Evolutionary conservation across 2,888 invertebrate species (phyloP), one percentile per base, ranked within the genome.

Genomic region (Zonitis immaculata): DNA sequence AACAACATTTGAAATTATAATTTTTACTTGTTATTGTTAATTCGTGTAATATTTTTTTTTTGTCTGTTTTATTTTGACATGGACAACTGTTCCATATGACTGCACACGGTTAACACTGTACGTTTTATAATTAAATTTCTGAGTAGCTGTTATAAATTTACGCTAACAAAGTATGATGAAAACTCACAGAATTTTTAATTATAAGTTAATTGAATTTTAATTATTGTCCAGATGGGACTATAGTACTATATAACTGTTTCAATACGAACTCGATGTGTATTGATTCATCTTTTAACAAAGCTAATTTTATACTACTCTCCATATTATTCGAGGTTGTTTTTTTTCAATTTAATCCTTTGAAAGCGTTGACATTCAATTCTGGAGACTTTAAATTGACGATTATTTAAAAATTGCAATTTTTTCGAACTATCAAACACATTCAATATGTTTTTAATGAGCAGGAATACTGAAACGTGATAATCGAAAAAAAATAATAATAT

Each of bases 181-280:
- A 47, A 51, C 44, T 16, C 48, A 44, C 27, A 32, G 44, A 44
- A 56, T 56, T 56, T 56, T 56, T 56, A 56, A 56, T 56, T 56
- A 56, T 49, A 42, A 56, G 30, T 53, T 56, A 50, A 56, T 56
- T 56, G 56, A 56, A 56, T 49, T 56, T 52, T 56, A 52, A 56
- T 56, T 49, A 52, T 55, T 51, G 25, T 45, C 44, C 51, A 32
- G 28, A 27, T 35, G 35, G 2, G 16, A 18, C 35, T 16, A n/a
- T n/a, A 35, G 16, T 35, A 35, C 9, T 16, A n/a, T n/a, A 16
- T 18, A 11, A 30, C 42, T 25, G 47, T 47, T 50, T 44, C 32
- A 51, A 44, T 51, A 44, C 50, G 44, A 54, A 44, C 47, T 32
- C 47, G 44, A 50, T 54, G 27, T 44, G 25, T 50, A 54, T 54